Evolutionary conservation across 92 coral and sea anemone genomes (phyloP).

Genomic region (Diadumene lineata): DNA sequence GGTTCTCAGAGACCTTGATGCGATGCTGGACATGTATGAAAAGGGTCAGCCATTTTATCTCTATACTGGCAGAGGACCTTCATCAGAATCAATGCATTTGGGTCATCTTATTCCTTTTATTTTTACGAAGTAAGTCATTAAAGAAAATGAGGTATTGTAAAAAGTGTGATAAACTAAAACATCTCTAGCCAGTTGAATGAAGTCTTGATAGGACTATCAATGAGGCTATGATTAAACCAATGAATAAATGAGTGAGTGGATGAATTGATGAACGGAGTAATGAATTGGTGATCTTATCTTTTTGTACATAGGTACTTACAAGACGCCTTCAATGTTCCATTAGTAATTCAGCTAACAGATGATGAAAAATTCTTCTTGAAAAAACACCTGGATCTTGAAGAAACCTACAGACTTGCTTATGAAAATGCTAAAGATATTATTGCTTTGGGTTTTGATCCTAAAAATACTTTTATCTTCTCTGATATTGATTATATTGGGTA

Average conservation of each 20-base stretch:
- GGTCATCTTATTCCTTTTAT: constrained; percentile 98
- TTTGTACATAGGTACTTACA: constrained; percentile 72
- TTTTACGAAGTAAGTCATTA: constrained; percentile 82
- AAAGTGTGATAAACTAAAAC: not conserved
- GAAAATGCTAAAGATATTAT: constrained; percentile 97
- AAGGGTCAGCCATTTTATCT: constrained; percentile 88
- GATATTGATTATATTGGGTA: constrained; percentile 96
- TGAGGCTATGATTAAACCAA: too few relatives aligned
- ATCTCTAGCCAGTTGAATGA: too few relatives aligned
- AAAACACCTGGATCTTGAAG: constrained; percentile 83
- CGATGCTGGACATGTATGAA: constrained; percentile 75
- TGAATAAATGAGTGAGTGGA: not conserved
- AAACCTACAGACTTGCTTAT: constrained; percentile 91
- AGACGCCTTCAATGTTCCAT: constrained; percentile 95
- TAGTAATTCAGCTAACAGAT: constrained; percentile 94
- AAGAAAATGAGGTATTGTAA: not conserved
- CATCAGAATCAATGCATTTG: constrained; percentile 95
- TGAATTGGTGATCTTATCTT: not conserved
- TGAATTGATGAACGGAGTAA: too few relatives aligned
- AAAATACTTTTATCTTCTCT: constrained; percentile 95
- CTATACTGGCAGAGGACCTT: constrained; percentile 99
- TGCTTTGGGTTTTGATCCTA: constrained; percentile 94
- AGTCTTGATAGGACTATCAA: too few relatives aligned
- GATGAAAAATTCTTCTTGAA: constrained; percentile 96
- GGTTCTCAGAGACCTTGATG: constrained; percentile 73